Percentiles rank a stretch among this genome's conserved stretches.
Conservation (phyloP, 1,140 invertebrate genomes). For the Condylostylus longicornis region DNA sequence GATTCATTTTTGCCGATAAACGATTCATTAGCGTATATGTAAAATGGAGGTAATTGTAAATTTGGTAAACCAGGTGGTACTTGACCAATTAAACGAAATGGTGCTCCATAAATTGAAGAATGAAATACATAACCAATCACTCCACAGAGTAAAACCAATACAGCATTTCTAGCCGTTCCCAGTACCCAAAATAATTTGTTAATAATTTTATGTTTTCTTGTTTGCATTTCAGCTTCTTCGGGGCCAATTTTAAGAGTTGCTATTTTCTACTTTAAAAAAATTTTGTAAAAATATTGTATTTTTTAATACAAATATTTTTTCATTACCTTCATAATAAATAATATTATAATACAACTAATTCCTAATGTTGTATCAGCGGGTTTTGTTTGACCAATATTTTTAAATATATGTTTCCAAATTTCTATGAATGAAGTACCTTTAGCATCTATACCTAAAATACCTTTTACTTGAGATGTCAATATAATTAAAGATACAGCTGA, state of each 20-base stretch:
- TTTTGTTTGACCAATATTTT: constrained; percentile 42
- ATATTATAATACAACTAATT: constrained; percentile 49
- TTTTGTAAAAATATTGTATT: background rate
- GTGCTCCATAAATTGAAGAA: constrained; percentile 24
- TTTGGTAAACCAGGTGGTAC: constrained; percentile 54
- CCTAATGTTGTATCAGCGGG: constrained; percentile 55
- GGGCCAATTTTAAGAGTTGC: constrained; percentile 40
- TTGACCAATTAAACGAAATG: constrained; percentile 33
- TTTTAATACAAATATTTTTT: constrained; percentile 1
- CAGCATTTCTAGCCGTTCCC: constrained; percentile 57
- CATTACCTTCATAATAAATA: constrained; percentile 53
- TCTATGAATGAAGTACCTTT: constrained; percentile 56
- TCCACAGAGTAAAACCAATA: constrained; percentile 54
- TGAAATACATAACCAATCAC: constrained; percentile 41
- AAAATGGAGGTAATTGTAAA: constrained; percentile 47
- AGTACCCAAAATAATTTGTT: constrained; percentile 47
- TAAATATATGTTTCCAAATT: constrained; percentile 50
- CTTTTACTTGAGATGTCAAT: constrained; percentile 74
- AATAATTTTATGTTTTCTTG: constrained; percentile 33
- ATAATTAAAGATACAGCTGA: constrained; percentile 86
- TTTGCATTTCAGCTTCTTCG: constrained; percentile 33
- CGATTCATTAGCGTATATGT: constrained; percentile 36
- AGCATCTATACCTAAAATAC: constrained; percentile 62
- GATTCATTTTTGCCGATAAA: constrained; percentile 10
- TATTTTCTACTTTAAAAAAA: constrained; percentile 8